Conservation (phyloP, 1,140 invertebrate genomes). For the Diploscapter pachys region DNA sequence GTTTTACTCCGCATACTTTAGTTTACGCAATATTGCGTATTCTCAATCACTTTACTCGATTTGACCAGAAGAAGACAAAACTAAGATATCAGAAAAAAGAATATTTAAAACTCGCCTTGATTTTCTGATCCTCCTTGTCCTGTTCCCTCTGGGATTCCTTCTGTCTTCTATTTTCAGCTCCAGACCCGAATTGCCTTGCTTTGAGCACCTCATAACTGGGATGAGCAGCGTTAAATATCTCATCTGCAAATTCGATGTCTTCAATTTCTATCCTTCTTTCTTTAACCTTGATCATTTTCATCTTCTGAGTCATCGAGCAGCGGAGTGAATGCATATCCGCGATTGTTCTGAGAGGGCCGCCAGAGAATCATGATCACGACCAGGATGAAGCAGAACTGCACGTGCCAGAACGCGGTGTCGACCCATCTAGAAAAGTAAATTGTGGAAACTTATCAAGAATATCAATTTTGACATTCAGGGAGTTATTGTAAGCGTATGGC, state of each 20-base stretch:
- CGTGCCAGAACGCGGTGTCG: constrained; percentile 89
- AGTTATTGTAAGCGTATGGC: too few species aligned
- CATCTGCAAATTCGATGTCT: constrained; percentile 25
- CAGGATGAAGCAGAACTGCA: constrained; percentile 80
- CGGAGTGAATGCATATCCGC: constrained; percentile 86
- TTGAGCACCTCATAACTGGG: constrained; percentile 23
- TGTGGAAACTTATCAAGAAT: too few species aligned
- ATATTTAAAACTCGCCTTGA: constrained; percentile 13
- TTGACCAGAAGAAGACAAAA: not conserved
- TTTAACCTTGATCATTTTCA: constrained; percentile 58
- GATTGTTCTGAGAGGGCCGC: constrained; percentile 89
- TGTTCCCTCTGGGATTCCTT: constrained; percentile 31
- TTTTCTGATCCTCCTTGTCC: constrained; percentile 25
- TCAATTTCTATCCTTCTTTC: too few species aligned
- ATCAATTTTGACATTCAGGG: too few species aligned
- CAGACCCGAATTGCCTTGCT: constrained; percentile 16
- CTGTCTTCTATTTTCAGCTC: constrained; percentile 26
- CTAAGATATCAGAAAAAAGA: constrained; percentile 4
- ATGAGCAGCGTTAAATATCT: constrained; percentile 43
- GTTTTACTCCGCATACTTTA: too few species aligned
- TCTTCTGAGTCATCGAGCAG: constrained; percentile 78
- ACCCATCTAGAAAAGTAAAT: constrained; percentile 66
- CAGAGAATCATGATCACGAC: constrained; percentile 88
- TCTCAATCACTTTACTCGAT: too few species aligned
- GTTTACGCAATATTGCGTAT: too few species aligned